These are phyloP conservation scores for Cyprinella venusta DNA, from an alignment of 2,797 vertebrate genomes.

Conservation along the genomic window DNA sequence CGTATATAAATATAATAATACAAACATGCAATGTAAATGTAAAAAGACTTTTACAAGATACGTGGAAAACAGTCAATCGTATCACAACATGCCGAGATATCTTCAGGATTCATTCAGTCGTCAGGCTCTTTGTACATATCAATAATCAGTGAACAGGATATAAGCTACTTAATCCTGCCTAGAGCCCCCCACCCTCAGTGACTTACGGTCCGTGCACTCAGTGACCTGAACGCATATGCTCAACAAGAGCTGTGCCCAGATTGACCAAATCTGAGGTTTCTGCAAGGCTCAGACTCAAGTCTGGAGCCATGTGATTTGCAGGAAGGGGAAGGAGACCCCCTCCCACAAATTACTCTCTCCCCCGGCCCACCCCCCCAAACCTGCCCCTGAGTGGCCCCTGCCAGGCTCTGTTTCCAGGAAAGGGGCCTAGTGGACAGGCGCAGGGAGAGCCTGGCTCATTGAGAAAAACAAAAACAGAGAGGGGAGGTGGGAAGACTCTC, in stretches of 20 bases:
- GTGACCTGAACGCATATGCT: constrained; percentile 55
- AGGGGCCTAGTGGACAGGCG: constrained; percentile 81
- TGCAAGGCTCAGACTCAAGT: constrained; percentile 69
- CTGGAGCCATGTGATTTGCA: constrained; percentile 80
- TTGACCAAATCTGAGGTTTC: constrained; percentile 72
- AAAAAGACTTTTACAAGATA: background rate
- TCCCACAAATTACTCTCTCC: constrained; percentile 29
- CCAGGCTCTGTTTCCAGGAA: constrained; percentile 82
- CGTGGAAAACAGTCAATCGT: background rate
- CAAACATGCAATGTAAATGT: background rate
- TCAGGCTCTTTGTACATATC: constrained; percentile 24
- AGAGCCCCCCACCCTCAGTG: constrained; percentile 43
- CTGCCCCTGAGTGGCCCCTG: constrained; percentile 80
- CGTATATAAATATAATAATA: background rate
- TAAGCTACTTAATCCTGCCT: constrained; percentile 45
- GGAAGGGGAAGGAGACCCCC: constrained; percentile 72
- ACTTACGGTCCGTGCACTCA: constrained; percentile 62
- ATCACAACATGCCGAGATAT: background rate
- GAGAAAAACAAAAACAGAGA: constrained; percentile 86
- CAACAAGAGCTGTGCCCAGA: constrained; percentile 59
- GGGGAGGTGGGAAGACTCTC: constrained; percentile 77
- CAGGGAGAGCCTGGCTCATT: constrained; percentile 83
- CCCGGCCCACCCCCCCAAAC: constrained; percentile 54
- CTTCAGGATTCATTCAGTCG: background rate
- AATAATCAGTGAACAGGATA: constrained; percentile 38